These are phyloP conservation scores for Epinephelus coioides DNA, from an alignment of 2,797 vertebrate genomes.

Conservation along the genomic window DNA sequence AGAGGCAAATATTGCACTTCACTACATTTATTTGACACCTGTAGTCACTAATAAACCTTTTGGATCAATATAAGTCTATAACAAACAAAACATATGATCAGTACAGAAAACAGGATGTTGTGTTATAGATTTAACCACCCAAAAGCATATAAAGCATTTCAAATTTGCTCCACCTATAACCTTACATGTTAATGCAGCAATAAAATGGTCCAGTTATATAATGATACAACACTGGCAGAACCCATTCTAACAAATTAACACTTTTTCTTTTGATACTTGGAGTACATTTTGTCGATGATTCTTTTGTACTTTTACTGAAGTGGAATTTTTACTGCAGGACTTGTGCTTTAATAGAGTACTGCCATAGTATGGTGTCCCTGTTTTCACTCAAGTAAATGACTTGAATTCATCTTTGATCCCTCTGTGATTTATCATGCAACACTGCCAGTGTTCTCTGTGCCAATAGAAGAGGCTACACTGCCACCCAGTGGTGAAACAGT, in stretches of 20 bases:
- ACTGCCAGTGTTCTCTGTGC: background rate
- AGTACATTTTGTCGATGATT: background rate
- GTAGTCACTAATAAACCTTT: no score
- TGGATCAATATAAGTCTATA: no score
- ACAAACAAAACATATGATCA: no score
- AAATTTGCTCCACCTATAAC: no score
- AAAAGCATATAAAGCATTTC: no score
- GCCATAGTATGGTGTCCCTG: background rate
- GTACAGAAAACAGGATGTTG: no score
- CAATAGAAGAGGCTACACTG: constrained; percentile 24
- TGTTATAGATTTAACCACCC: no score
- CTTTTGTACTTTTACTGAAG: background rate
- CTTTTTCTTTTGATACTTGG: background rate
- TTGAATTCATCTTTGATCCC: background rate
- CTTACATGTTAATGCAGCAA: no score
- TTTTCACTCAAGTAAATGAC: background rate
- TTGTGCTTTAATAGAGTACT: background rate
- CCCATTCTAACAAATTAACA: background rate
- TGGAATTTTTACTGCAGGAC: background rate
- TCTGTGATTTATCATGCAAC: background rate
- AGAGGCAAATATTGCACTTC: no score
- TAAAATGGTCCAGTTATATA: no score
- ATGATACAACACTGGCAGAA: no score
- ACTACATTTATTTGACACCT: no score
- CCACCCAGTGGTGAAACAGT: constrained; percentile 49